Evolutionary conservation across 2,113 vertebrate genomes (phyloP).

Genomic region (Thryonomys swinderianus): DNA sequence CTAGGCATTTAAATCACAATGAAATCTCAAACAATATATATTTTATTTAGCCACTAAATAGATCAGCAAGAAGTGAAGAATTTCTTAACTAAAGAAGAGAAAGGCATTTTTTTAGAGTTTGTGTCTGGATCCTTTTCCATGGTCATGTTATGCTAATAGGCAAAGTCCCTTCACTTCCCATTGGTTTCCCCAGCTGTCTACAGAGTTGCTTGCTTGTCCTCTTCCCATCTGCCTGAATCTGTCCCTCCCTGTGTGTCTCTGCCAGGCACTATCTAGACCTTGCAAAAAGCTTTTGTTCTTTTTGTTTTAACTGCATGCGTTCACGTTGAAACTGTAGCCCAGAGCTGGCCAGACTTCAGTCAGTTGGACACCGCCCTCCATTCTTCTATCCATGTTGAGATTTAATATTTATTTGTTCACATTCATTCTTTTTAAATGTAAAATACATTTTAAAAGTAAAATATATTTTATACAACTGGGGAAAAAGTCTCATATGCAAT

Average conservation of each 20-base stretch:
- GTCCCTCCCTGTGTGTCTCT: background rate
- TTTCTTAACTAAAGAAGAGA: background rate
- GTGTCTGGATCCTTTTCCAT: background rate
- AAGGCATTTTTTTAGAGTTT: background rate
- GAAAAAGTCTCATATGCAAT: background rate
- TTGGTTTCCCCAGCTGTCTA: background rate
- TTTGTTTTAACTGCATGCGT: background rate
- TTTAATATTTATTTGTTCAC: constrained; percentile 28
- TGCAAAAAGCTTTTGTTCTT: background rate
- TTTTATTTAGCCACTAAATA: background rate
- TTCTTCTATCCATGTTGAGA: background rate
- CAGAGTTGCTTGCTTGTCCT: background rate
- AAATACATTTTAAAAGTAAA: background rate
- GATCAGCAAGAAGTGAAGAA: background rate
- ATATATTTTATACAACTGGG: background rate
- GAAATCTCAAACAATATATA: background rate
- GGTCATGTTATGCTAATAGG: background rate
- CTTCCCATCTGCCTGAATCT: too few relatives aligned
- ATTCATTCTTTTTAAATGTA: background rate
- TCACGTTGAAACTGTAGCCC: background rate
- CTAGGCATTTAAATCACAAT: background rate
- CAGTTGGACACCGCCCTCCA: background rate
- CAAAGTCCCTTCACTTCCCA: background rate
- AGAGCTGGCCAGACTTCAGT: background rate
- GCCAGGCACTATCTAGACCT: background rate